A percentile compares a stretch with the other conserved stretches of the same genome.
These are phyloP conservation scores for Cinclus mexicanus DNA, from an alignment of 2,113 vertebrate species.

Conservation along the genomic window DNA sequence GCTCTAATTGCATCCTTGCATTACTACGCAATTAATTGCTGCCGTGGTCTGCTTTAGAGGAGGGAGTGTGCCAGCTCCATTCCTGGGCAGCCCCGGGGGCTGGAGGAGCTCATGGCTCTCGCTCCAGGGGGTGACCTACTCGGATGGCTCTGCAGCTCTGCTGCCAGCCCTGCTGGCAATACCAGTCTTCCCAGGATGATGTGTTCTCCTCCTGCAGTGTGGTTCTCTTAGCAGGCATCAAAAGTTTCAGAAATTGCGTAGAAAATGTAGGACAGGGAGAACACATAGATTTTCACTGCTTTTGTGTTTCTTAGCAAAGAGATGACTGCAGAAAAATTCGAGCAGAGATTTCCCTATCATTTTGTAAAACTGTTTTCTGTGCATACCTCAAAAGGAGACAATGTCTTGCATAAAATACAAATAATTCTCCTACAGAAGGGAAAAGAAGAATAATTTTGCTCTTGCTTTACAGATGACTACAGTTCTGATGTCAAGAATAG, in stretches of 20 bases:
- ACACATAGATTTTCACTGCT: background rate
- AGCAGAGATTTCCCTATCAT: background rate
- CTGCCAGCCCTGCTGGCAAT: slow-evolving; percentile 23
- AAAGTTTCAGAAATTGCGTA: background rate
- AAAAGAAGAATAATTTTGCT: slow-evolving; percentile 5
- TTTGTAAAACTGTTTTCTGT: background rate
- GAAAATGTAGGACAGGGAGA: slow-evolving; percentile 14
- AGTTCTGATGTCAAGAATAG: background rate
- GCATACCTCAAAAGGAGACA: slow-evolving; percentile 19
- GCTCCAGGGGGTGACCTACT: slow-evolving; percentile 7
- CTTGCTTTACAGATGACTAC: background rate
- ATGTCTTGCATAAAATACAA: slow-evolving; percentile 5
- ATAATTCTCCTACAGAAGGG: background rate
- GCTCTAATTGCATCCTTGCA: slow-evolving; percentile 54
- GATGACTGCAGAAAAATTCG: background rate
- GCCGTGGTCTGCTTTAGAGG: background rate
- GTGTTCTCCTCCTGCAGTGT: background rate
- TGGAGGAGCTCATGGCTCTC: slow-evolving; percentile 14
- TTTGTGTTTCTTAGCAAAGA: background rate
- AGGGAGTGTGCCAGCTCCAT: background rate
- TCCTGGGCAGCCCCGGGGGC: slow-evolving; percentile 6
- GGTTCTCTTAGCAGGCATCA: background rate
- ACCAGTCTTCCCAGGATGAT: background rate
- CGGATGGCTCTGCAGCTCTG: background rate
- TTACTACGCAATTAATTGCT: slow-evolving; percentile 60